Percentiles rank a stretch among this genome's conserved stretches.
These are phyloP conservation scores for Orthonevra nobilis DNA, from an alignment of 2,888 invertebrate genomes.

Conservation along the genomic window DNA sequence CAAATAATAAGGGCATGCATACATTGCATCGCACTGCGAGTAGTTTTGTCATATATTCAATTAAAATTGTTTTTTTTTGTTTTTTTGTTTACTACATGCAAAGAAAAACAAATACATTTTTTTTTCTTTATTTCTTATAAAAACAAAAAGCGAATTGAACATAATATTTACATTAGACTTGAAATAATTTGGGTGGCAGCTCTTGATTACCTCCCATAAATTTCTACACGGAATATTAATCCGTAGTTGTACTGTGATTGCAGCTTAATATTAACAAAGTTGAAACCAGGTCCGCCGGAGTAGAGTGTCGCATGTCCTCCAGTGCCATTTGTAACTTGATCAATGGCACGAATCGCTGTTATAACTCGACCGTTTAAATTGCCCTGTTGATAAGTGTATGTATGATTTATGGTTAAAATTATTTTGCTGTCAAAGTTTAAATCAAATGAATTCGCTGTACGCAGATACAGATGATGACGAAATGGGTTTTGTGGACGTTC, in stretches of 20 bases:
- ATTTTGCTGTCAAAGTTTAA: neutral
- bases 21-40: neutral
- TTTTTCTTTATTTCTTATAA: slow-evolving; percentile 11
- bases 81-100: neutral
- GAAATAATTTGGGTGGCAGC: neutral
- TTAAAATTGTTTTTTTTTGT: slow-evolving; percentile 20
- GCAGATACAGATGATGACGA: no score
- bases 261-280: slow-evolving; percentile 77
- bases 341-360: slow-evolving; percentile 77
- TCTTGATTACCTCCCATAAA: slow-evolving; percentile 73
- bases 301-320: slow-evolving; percentile 78
- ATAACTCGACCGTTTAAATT: slow-evolving; percentile 73
- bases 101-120: neutral
- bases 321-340: slow-evolving; percentile 78
- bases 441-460: neutral
- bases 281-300: slow-evolving; percentile 78
- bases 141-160: neutral
- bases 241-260: slow-evolving; percentile 78
- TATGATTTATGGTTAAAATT: no score
- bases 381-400: slow-evolving; percentile 39
- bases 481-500: no score
- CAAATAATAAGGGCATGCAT: no score
- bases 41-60: slow-evolving; percentile 51
- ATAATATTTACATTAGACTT: slow-evolving; percentile 24
- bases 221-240: slow-evolving; percentile 74